Evolutionary conservation across 2,113 vertebrate species (phyloP), one percentile per base, ranked within the genome.

Genomic region (Rhegmatorhina hoffmannsi): DNA sequence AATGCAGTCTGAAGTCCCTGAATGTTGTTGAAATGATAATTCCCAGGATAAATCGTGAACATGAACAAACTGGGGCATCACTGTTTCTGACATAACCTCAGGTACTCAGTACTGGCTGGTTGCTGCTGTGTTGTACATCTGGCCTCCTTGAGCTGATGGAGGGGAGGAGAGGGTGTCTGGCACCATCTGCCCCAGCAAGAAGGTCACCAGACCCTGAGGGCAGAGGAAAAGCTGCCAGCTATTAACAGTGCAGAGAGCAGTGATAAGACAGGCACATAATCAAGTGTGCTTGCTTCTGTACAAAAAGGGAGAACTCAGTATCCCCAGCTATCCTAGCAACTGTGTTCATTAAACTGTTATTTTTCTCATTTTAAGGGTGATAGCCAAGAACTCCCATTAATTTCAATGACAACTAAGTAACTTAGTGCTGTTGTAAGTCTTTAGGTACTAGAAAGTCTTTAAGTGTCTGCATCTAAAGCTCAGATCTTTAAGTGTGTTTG

Each of bases 281-380:
- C 0, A 3, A 87, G 40, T 43, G 55, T 58, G 36, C 59, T 74
- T 13, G 12, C 52, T 75, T 92, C 86, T 56, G 2, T 24, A 68
- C 38, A 91, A 43, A 84, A 88, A 53, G 26, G 49, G 69, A 75
- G 64, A 91, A 53, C n/a, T 68, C 0, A 0, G n/a, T 85, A 94
- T 89, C 81, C 87, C 58, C 47, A 73, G 62, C 84, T 91, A 47
- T 60, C 76, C 68, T 92, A 74, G 94, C 79, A 94, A 91, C 87
- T 0, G 0, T 44, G 55, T 72, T 90, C 79, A 77, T 75, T 77
- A 87, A 85, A 58, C 67, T 66, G n/a, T 89, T 92, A 28, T 82
- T 96, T 85, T 80, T 67, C 36, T 89, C 18, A 59, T 94, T 94
- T 91, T 76, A 85, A 89, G 46, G 58, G 66, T 76, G 76, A 84